Conservation (phyloP, 1,140 invertebrate species). For the Drosophila biarmipes region DNA sequence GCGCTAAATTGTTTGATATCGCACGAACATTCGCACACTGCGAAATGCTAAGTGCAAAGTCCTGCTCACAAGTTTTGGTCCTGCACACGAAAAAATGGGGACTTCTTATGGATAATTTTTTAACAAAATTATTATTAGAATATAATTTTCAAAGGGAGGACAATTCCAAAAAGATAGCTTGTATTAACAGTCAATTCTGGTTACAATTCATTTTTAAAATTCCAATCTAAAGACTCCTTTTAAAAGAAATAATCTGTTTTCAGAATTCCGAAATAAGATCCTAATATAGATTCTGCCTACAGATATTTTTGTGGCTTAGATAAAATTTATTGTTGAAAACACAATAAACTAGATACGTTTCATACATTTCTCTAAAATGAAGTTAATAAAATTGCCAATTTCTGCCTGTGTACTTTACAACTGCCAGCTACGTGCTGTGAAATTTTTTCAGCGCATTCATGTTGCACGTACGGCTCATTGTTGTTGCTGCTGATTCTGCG, state of each 20-base stretch:
- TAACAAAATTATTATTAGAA: too few relatives aligned
- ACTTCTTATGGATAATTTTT: not conserved
- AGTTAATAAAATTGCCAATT: not conserved
- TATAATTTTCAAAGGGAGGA: too few relatives aligned
- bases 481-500: conserved; percentile 44
- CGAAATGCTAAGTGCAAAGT: conserved; percentile 72
- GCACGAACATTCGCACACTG: conserved; percentile 31
- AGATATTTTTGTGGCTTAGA: too few relatives aligned
- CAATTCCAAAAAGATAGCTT: too few relatives aligned
- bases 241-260: too few relatives aligned
- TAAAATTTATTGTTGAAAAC: too few relatives aligned
- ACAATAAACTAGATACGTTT: too few relatives aligned
- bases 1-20: conserved; percentile 76
- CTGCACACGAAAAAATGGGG: conserved; percentile 34
- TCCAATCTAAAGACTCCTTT: too few relatives aligned
- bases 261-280: too few relatives aligned
- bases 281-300: too few relatives aligned
- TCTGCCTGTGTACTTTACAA: conserved; percentile 14
- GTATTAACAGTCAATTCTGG: too few relatives aligned
- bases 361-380: not conserved
- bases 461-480: conserved; percentile 57
- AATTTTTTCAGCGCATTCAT: conserved; percentile 75
- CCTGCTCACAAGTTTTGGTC: conserved; percentile 51
- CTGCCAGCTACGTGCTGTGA: conserved; percentile 66
- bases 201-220: too few relatives aligned